Evolutionary conservation across 2,888 invertebrate genomes (phyloP), one percentile per base, ranked within the genome.

Genomic region (Chorisops tibialis): DNA sequence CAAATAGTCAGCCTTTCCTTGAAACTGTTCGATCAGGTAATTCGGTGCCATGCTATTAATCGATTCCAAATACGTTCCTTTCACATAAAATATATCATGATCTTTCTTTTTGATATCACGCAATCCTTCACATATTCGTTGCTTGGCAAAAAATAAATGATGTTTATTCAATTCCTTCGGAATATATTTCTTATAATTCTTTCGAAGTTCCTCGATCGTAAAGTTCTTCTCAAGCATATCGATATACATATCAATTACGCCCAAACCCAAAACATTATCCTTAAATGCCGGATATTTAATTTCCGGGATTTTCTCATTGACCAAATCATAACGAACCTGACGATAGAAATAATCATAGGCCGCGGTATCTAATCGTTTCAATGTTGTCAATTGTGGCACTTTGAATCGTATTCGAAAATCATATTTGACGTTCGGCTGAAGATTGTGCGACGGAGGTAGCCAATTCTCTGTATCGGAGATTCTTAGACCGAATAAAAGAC

Each of bases 301-400:
- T 73, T 92, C 92, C 6, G 87, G 83, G 66, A 95, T 87, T 72
- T 85, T 86, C 72, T 88, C 89, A 60, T 88, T 85, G 63, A 91
- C 81, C 48, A 94, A 87, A 81, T 94, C 94, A 72, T 83, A 82
- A 30, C 91, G 81, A 47, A 88, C 89, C 85, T 93, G 94, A 76
- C 87, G 86, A 73, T 91, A 95, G 73, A 88, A 88, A 75, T 93
- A 94, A 70, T 92, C 87, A 73, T 90, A 93, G 1, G 93, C 88
- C 59, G 83, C 83, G 50, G 81, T 77, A 77, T 94, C 93, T 52
- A 89, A 77, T 62, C 68, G 68, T 14, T 71, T 67, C 39, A 78
- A 68, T 48, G 71, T 72, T 0, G 69, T 68, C 65, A 76, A 51
- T 5, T 74, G 72, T 2, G 77, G 76, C 1, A 87, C 85, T 79